Conservation (phyloP, 2,888 invertebrate species). For the Pheosia tremula region DNA sequence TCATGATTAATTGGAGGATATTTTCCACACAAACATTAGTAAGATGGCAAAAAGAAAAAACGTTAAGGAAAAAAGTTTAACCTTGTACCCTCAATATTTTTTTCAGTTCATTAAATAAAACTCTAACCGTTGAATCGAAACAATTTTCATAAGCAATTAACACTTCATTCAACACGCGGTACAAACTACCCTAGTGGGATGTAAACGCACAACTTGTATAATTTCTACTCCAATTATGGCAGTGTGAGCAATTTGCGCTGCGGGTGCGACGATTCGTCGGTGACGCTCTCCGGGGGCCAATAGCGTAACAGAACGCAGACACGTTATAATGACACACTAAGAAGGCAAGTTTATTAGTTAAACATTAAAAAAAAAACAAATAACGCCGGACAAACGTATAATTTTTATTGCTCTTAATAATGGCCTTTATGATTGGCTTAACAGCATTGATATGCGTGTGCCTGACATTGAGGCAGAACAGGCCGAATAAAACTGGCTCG, state of each 20-base stretch:
- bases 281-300: background rate
- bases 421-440: no score
- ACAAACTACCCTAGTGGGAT: background rate
- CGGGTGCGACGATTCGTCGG: conserved; percentile 1
- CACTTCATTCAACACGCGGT: background rate
- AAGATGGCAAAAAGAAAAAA: no score
- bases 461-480: no score
- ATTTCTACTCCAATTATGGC: conserved; percentile 3
- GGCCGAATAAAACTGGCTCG: background rate
- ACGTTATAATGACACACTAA: background rate
- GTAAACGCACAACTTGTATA: conserved; percentile 4
- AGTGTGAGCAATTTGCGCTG: conserved; percentile 5
- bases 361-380: background rate
- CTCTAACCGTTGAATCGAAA: background rate
- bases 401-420: no score
- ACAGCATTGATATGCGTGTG: no score
- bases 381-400: no score
- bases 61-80: no score
- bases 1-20: no score
- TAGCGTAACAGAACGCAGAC: background rate
- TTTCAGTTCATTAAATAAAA: no score
- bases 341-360: background rate
- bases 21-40: no score
- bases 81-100: no score
- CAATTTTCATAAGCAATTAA: background rate